Evolutionary conservation across 1,140 invertebrate species (phyloP).

Genomic region (Drosophila suzukii): DNA sequence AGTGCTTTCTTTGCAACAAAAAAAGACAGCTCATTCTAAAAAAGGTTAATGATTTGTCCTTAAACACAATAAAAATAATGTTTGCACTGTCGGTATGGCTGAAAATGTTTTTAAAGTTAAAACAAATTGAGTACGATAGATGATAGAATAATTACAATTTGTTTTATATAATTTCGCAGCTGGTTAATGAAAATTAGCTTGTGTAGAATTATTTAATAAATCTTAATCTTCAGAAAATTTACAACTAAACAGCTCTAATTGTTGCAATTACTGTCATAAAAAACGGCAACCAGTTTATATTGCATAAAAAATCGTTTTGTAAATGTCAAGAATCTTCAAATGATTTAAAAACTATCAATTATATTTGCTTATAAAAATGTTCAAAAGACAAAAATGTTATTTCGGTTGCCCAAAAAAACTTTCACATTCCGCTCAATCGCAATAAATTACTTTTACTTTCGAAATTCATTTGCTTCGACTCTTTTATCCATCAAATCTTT

Average conservation of each 20-base stretch:
- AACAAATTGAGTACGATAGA: too few relatives aligned
- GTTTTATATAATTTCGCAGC: too few relatives aligned
- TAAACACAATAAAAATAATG: not conserved
- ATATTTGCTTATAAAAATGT: not conserved
- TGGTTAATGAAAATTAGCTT: too few relatives aligned
- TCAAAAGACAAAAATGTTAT: not conserved
- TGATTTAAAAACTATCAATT: not conserved
- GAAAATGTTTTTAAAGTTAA: not conserved
- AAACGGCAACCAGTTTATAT: not conserved
- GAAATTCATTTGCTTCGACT: not conserved
- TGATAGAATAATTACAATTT: too few relatives aligned
- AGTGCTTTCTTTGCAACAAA: not conserved
- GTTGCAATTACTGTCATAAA: conserved; percentile 9
- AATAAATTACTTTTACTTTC: conserved; percentile 26
- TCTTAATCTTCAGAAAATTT: not conserved
- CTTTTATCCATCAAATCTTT: not conserved
- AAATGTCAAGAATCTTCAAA: not conserved
- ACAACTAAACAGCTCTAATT: conserved; percentile 10
- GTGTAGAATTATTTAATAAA: too few relatives aligned
- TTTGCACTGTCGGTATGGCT: not conserved
- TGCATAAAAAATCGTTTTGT: not conserved
- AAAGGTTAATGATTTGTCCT: conserved; percentile 3
- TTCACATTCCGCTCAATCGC: not conserved
- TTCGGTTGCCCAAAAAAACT: conserved; percentile 11
- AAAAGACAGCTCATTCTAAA: not conserved